These are phyloP conservation scores for Nettapus auritus DNA, from an alignment of 2,113 vertebrate species.

Conservation along the genomic window DNA sequence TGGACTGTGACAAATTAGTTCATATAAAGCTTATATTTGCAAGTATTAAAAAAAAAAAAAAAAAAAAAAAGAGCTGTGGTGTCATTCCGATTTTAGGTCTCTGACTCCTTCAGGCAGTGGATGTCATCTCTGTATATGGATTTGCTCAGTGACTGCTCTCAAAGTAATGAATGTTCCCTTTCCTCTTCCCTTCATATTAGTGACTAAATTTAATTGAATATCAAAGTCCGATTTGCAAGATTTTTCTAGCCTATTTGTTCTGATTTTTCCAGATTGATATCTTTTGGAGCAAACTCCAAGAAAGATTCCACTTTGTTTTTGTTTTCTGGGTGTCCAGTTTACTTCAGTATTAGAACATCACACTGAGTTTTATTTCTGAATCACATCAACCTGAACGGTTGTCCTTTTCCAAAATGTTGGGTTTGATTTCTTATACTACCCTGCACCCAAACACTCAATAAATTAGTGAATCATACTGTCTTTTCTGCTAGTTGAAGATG, in stretches of 20 bases:
- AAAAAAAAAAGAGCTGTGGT: background rate
- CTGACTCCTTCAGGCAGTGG: constrained; percentile 38
- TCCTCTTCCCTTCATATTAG: background rate
- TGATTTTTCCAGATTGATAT: background rate
- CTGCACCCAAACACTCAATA: background rate
- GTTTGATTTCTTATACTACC: background rate
- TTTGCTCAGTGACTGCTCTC: constrained; percentile 5
- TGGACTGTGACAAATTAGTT: background rate
- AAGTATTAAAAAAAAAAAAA: background rate
- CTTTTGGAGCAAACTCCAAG: background rate
- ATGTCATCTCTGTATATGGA: background rate
- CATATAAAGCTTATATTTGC: background rate
- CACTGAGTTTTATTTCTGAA: background rate
- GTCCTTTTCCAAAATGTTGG: background rate
- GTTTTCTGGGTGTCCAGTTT: background rate
- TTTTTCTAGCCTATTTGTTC: background rate
- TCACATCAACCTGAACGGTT: background rate
- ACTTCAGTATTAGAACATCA: background rate
- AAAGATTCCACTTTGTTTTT: background rate
- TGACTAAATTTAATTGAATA: background rate
- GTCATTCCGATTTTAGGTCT: constrained; percentile 41
- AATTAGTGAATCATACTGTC: background rate
- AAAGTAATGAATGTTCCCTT: constrained; percentile 37
- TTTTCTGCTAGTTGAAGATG: constrained; percentile 1
- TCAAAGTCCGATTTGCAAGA: background rate